Conservation (phyloP, 92 coral and sea anemone species). For the Galaxea fascicularis region DNA sequence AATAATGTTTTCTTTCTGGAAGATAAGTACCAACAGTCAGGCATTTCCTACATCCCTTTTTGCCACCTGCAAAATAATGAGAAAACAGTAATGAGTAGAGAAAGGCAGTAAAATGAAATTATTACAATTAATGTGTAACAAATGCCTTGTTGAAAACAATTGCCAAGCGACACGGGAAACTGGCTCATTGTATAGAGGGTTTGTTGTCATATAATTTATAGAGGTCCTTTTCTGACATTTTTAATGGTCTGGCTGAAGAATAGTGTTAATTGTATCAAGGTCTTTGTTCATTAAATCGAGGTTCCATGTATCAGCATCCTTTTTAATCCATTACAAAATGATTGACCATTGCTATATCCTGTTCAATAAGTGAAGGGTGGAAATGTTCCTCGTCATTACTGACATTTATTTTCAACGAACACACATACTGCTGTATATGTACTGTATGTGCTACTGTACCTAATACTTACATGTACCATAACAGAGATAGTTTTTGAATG, state of each 20-base stretch:
- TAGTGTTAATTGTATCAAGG: too few species aligned
- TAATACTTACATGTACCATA: too few species aligned
- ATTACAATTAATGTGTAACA: not conserved
- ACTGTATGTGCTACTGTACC: too few species aligned
- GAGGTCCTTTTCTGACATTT: too few species aligned
- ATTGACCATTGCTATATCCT: not conserved
- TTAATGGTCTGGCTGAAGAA: too few species aligned
- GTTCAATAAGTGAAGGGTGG: not conserved
- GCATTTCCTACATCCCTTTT: slow-evolving; percentile 67
- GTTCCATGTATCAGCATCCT: not conserved
- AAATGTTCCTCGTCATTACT: too few species aligned
- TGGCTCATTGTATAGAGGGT: too few species aligned
- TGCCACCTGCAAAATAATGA: slow-evolving; percentile 62
- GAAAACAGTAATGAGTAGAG: not conserved
- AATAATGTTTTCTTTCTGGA: slow-evolving; percentile 47
- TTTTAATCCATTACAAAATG: slow-evolving; percentile 4
- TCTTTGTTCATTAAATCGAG: too few species aligned
- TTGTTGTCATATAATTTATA: too few species aligned
- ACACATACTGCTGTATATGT: too few species aligned
- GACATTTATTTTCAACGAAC: too few species aligned
- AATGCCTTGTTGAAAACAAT: not conserved
- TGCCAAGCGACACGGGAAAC: not conserved
- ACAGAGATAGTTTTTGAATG: too few species aligned
- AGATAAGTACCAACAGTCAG: slow-evolving; percentile 27
- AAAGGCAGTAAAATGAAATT: not conserved